Evolutionary conservation across 2,797 vertebrate genomes (phyloP).

Genomic region (Poeciliopsis gracilis): DNA sequence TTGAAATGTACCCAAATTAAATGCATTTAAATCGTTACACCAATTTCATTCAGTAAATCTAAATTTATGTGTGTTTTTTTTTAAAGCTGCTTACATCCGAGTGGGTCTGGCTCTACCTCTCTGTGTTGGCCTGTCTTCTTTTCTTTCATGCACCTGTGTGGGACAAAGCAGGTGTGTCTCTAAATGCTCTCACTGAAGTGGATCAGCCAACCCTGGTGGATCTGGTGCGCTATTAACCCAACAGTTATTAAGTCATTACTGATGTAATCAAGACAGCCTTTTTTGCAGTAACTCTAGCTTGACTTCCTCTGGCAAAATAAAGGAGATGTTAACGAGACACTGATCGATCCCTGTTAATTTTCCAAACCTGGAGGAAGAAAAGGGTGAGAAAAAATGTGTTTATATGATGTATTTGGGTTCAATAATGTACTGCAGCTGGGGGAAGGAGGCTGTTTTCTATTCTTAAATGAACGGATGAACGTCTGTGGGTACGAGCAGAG

Average conservation of each 20-base stretch:
- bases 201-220: slow-evolving; percentile 55
- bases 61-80: not conserved
- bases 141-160: slow-evolving; percentile 60
- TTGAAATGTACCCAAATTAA: not conserved
- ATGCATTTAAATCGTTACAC: not conserved
- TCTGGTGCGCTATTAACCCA: slow-evolving; percentile 34
- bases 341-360: slow-evolving; percentile 27
- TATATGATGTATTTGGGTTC: slow-evolving; percentile 22
- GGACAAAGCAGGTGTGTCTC: slow-evolving; percentile 56
- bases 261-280: slow-evolving; percentile 44
- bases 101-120: not conserved
- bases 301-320: not conserved
- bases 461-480: slow-evolving; percentile 14
- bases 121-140: not conserved
- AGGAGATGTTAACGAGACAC: slow-evolving; percentile 26
- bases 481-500: slow-evolving; percentile 7
- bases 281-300: slow-evolving; percentile 15
- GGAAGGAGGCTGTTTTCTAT: slow-evolving; percentile 34
- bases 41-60: not conserved
- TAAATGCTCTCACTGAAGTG: slow-evolving; percentile 40
- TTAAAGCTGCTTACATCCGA: not conserved
- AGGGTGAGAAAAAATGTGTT: slow-evolving; percentile 26
- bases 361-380: slow-evolving; percentile 1
- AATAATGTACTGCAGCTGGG: slow-evolving; percentile 62
- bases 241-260: slow-evolving; percentile 52